These are phyloP conservation scores for Danaus plexippus DNA, from an alignment of 1,140 invertebrate species.

Conservation along the genomic window DNA sequence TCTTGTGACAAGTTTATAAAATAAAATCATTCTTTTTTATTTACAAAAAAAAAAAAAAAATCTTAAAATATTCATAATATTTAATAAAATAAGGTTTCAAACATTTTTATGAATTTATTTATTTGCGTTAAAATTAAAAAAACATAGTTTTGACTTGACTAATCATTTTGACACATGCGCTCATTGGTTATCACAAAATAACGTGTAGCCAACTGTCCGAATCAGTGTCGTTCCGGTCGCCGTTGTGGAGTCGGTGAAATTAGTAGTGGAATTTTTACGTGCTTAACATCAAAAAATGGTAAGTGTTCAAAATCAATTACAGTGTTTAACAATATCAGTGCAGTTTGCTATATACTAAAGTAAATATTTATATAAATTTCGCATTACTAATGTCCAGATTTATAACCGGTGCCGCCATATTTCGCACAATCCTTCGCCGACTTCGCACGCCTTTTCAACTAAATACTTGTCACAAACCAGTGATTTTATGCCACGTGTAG, in stretches of 20 bases:
- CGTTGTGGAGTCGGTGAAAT: slow-evolving; percentile 67
- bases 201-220: slow-evolving; percentile 61
- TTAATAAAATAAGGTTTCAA: slow-evolving; percentile 13
- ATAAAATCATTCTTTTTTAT: slow-evolving; percentile 9
- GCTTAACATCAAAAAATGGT: slow-evolving; percentile 70
- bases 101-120: slow-evolving; percentile 8
- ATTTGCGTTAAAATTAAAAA: slow-evolving; percentile 22
- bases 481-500: slow-evolving; percentile 70
- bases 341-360: slow-evolving; percentile 31
- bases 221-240: slow-evolving; percentile 69
- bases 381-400: slow-evolving; percentile 36
- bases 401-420: slow-evolving; percentile 63
- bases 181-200: slow-evolving; percentile 55
- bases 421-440: slow-evolving; percentile 57
- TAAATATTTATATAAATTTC: slow-evolving; percentile 23
- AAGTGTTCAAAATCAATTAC: slow-evolving; percentile 59
- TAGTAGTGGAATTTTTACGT: slow-evolving; percentile 69
- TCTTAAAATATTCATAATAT: not conserved
- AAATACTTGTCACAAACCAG: slow-evolving; percentile 66
- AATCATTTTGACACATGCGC: slow-evolving; percentile 66
- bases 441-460: slow-evolving; percentile 63
- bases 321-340: slow-evolving; percentile 45
- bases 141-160: slow-evolving; percentile 42
- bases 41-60: slow-evolving; percentile 4
- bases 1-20: slow-evolving; percentile 28